Conservation (phyloP, 2,888 invertebrate species). For the Heliothis peltigera region DNA sequence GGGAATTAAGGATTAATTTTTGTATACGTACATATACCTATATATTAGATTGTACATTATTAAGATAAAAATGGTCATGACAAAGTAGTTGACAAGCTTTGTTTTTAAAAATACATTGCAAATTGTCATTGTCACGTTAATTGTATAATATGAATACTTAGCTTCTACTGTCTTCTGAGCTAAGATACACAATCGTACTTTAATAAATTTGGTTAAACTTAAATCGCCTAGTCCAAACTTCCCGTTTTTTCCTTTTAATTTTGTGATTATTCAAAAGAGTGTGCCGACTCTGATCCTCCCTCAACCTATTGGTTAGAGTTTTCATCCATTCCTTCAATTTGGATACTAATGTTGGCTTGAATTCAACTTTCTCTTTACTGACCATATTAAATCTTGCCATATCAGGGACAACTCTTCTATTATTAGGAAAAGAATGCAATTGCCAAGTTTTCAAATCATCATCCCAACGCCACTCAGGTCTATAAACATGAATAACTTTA, state of each 20-base stretch:
- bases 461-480: constrained; percentile 90
- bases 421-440: constrained; percentile 79
- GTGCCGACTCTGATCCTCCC: constrained; percentile 19
- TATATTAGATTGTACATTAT: too few relatives aligned
- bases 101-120: too few relatives aligned
- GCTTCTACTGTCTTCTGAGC: too few relatives aligned
- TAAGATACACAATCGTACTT: too few relatives aligned
- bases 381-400: constrained; percentile 60
- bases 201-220: constrained; percentile 53
- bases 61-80: too few relatives aligned
- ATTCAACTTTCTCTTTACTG: constrained; percentile 44
- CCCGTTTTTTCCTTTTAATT: constrained; percentile 78
- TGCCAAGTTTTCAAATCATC: constrained; percentile 89
- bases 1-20: too few relatives aligned
- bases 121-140: too few relatives aligned
- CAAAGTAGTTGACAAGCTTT: too few relatives aligned
- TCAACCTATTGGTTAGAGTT: constrained; percentile 66
- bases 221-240: constrained; percentile 73
- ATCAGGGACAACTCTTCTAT: constrained; percentile 67
- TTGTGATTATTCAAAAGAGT: constrained; percentile 63
- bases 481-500: constrained; percentile 78
- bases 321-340: constrained; percentile 76
- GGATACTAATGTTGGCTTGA: constrained; percentile 68
- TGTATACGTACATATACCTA: too few relatives aligned
- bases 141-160: too few relatives aligned